Conservation (phyloP, 1,140 invertebrate genomes). For the Heliconius melpomene region DNA sequence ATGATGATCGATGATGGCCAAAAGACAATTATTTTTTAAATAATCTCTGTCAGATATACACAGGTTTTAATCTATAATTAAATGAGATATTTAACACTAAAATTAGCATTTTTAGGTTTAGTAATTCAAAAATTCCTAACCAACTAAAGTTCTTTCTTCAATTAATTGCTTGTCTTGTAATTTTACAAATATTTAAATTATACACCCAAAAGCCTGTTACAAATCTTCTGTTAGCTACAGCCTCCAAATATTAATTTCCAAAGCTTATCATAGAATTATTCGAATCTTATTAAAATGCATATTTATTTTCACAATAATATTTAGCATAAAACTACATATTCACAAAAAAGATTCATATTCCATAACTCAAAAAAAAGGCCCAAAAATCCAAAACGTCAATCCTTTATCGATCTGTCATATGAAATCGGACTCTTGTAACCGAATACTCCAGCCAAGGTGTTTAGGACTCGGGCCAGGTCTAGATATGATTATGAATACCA, state of each 20-base stretch:
- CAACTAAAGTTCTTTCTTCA: too few species aligned
- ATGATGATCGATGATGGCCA: slow-evolving; percentile 61
- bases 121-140: too few species aligned
- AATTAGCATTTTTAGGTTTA: background rate
- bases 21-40: slow-evolving; percentile 28
- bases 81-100: background rate
- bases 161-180: too few species aligned
- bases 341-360: slow-evolving; percentile 1
- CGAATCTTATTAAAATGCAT: background rate
- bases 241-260: too few species aligned
- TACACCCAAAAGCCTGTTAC: too few species aligned
- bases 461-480: slow-evolving; percentile 47
- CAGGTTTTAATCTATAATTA: background rate
- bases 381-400: slow-evolving; percentile 34
- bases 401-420: slow-evolving; percentile 44
- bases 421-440: slow-evolving; percentile 45
- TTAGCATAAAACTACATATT: background rate
- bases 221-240: too few species aligned
- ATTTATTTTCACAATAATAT: background rate
- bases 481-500: slow-evolving; percentile 50
- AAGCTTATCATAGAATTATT: background rate
- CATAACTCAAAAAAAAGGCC: background rate
- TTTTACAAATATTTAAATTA: too few species aligned
- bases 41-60: slow-evolving; percentile 9
- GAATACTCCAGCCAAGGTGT: slow-evolving; percentile 44